Evolutionary conservation across 2,113 vertebrate genomes (phyloP), one percentile per base, ranked within the genome.

Genomic region (Trinectes maculatus): DNA sequence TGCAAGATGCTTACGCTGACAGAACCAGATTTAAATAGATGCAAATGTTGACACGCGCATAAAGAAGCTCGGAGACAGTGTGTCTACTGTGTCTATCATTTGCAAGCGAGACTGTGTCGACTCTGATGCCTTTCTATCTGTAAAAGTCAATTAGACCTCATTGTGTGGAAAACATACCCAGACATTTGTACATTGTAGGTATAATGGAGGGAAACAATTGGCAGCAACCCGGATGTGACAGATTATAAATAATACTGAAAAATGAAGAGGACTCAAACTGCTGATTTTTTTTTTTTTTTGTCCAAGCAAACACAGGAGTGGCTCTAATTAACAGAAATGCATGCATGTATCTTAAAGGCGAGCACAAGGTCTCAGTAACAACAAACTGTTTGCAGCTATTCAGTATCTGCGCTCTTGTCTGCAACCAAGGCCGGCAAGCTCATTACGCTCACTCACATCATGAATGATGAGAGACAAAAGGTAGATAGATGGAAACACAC

Each of bases 381-480:
- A 74, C 62, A 74, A 52, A 22, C 21, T 80, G 56, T 71, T 49
- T 61, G 28, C 47, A 31, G 31, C 59, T 67, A 40, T 79, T 81
- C 26, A 26, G 5, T 40, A 22, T 59, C 25, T 26, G 46, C 76
- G 37, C 64, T 58, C 53, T 43, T 81, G 62, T 63, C 53, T 73
- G 42, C 60, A 47, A 63, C 82, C 76, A 74, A 86, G 80, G 85
- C 68, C 57, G 31, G 10, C 71, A n/a, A 44, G 49, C 57, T 84
- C 80, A 76, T 86, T 83, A 79, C 37, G 3, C 36, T n/a, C 61
- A 28, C 39, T 65, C 39, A 29, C 44, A 59, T 76, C 54, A 71
- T 85, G 66, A 84, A 81, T 70, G 72, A 77, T 62, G 48, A 71
- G 64, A 83, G 60, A 85, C 71, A 80, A 83, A 89, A 68, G 52